Conservation (phyloP, 2,797 vertebrate genomes). For the Semaprochilodus insignis region DNA sequence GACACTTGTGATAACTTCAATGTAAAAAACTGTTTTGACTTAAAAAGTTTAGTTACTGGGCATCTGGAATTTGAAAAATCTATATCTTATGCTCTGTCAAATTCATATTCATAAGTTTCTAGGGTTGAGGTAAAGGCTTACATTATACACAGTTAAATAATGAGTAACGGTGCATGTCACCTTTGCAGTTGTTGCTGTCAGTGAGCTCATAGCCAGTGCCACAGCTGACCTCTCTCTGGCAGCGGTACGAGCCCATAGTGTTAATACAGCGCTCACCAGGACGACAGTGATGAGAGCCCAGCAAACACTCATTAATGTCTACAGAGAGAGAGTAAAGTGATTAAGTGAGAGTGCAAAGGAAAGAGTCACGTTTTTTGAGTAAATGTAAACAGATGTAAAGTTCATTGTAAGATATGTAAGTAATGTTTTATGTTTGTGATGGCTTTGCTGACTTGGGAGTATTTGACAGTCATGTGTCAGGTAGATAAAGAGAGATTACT, state of each 20-base stretch:
- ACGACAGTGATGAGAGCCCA: constrained; percentile 84
- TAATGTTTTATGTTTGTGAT: background rate
- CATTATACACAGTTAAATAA: too few species aligned
- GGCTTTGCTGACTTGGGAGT: background rate
- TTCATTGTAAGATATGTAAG: background rate
- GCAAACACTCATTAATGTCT: constrained; percentile 96
- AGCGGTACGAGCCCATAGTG: constrained; percentile 88
- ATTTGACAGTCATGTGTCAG: background rate
- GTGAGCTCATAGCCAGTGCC: constrained; percentile 97
- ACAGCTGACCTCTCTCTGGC: constrained; percentile 94
- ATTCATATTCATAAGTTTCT: too few species aligned
- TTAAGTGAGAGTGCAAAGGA: background rate
- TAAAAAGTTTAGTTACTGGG: too few species aligned
- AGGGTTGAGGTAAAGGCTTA: too few species aligned
- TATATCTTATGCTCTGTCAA: too few species aligned
- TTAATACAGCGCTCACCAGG: constrained; percentile 92
- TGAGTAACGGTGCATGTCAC: constrained; percentile 64
- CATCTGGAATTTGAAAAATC: too few species aligned
- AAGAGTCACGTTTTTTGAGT: too few species aligned
- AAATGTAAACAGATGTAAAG: background rate
- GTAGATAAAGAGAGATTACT: background rate
- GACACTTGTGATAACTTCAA: too few species aligned
- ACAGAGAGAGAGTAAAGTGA: background rate
- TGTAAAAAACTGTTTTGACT: too few species aligned
- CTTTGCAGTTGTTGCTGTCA: constrained; percentile 92